Conservation (phyloP, 2,113 vertebrate species). For the Nerophis lumbriciformis region DNA sequence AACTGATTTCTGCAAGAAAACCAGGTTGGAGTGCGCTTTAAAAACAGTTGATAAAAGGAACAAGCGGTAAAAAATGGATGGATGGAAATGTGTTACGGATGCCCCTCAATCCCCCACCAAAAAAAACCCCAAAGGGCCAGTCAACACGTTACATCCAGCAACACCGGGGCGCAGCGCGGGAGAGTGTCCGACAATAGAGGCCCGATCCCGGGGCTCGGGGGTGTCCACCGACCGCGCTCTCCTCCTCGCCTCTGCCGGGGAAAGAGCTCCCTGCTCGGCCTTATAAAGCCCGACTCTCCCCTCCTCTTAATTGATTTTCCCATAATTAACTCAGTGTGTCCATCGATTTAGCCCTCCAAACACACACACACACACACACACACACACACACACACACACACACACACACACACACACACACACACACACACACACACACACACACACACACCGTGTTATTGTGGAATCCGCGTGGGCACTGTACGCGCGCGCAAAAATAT, state of each 20-base stretch:
- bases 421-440: slow-evolving; percentile 29
- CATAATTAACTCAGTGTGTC: slow-evolving; percentile 79
- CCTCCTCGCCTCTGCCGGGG: slow-evolving; percentile 36
- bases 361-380: slow-evolving; percentile 29
- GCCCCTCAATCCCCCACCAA: too few species aligned
- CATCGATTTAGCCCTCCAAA: slow-evolving; percentile 78
- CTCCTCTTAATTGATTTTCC: slow-evolving; percentile 82
- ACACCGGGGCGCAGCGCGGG: slow-evolving; percentile 4
- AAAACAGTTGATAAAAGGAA: too few species aligned
- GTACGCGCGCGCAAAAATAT: slow-evolving; percentile 30
- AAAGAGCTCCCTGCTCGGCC: slow-evolving; percentile 33
- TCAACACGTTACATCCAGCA: too few species aligned
- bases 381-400: slow-evolving; percentile 35
- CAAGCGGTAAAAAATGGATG: too few species aligned
- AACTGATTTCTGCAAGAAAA: background rate
- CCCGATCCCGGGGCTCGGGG: background rate
- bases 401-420: slow-evolving; percentile 40
- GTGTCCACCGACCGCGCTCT: slow-evolving; percentile 24
- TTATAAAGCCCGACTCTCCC: slow-evolving; percentile 66
- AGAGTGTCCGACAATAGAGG: slow-evolving; percentile 4
- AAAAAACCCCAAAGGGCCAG: too few species aligned
- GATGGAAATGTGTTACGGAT: too few species aligned
- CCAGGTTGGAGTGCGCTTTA: background rate
- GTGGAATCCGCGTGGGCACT: slow-evolving; percentile 58
- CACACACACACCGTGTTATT: slow-evolving; percentile 39